Base-by-base conservation (phyloP, 2,888 invertebrate species). In the Rugalucina vietnamica region DNA sequence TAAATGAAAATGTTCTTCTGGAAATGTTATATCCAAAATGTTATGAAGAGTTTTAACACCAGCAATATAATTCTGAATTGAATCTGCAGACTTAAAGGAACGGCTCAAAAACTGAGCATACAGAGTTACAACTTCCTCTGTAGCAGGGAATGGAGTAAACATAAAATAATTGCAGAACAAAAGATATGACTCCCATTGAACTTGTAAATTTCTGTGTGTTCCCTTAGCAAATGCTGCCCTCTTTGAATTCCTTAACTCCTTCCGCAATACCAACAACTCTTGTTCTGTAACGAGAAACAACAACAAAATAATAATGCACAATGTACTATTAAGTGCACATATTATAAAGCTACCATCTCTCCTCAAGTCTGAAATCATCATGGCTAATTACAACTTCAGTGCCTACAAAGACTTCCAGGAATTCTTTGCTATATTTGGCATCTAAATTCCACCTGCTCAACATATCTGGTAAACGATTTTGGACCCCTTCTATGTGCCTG, bases 41-140 rank as follows among this genome's bases (percentile, higher is more conserved):
- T 57, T 34, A 18, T 75, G 75, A 27, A 75, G 21, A 32, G 75
- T 57, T 32, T 75, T 75, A 4, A 75, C 32, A 12, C 54, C 75
- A 74, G 60, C 65, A 14, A 79, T 79, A 49, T 79, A 79, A 73
- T 79, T 79, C 32, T 37, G 54, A 57, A 72, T 79, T 18, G 54
- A 34, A 12, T 72, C 50, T 50, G 50, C 27, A 18, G 57, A 57
- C 27, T 72, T 75, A 10, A 34, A 57, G 29, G 43, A 54, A 24
- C 54, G 34, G 34, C 39, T 39, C 24, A 76, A 65, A 65, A 65
- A 76, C n/a, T 76, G 76, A n/a, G 60, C 76, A 76, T 65, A 76
- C 12, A 76, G 34, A 10, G 27, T 12, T 4, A 65, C 21, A 29
- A 36, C 37, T 4, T 36, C 18, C 12, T n/a, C 24, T 8, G n/a